phyloP scores from a whole-genome alignment of 1,140 invertebrate genomes.

The Aphidius gifuensis region DNA sequence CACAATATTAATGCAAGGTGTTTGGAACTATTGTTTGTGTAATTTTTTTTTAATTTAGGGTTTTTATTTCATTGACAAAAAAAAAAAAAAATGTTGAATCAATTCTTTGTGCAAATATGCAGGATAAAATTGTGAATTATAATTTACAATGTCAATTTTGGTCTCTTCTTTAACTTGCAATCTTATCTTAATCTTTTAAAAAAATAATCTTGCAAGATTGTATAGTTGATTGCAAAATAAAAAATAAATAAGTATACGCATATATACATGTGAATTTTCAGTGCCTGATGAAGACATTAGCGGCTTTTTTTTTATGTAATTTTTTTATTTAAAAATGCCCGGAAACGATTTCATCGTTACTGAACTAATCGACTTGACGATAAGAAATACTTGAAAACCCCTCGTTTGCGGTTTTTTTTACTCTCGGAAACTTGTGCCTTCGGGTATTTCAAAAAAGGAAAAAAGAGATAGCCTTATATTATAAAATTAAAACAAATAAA shows the following conservation, averaged over 20 bases:
- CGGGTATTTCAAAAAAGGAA: not conserved
- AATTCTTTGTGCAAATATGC: too few relatives aligned
- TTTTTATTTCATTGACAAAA: too few relatives aligned
- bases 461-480: not conserved
- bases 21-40: too few relatives aligned
- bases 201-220: constrained; percentile 10
- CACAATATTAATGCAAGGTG: too few relatives aligned
- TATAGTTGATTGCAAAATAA: not conserved
- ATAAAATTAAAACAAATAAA: constrained; percentile 2
- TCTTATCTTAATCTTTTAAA: constrained; percentile 14
- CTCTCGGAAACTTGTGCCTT: constrained; percentile 1
- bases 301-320: constrained; percentile 1
- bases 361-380: constrained; percentile 8
- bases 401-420: not conserved
- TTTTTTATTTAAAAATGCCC: constrained; percentile 2
- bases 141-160: too few relatives aligned
- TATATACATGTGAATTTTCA: constrained; percentile 4
- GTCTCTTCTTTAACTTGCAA: not conserved
- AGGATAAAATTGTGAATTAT: too few relatives aligned
- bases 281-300: constrained; percentile 16
- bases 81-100: too few relatives aligned
- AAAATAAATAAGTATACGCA: not conserved
- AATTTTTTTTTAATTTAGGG: too few relatives aligned
- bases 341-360: constrained; percentile 4
- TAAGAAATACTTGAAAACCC: not conserved